Base-by-base conservation (phyloP, 1,140 invertebrate species). In the Neodiprion pinetum region DNA sequence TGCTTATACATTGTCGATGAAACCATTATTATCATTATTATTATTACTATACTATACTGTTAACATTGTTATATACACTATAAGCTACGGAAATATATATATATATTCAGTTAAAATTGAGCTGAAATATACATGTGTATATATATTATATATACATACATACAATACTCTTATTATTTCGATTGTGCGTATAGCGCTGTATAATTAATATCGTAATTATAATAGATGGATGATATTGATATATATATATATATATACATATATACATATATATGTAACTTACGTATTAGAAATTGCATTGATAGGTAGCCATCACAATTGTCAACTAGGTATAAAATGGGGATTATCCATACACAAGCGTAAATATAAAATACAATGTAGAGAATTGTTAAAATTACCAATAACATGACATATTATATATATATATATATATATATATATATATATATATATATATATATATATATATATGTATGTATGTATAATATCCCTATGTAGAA, bases 351-450 rank as follows among this genome's bases (percentile, higher is more conserved):
- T 21, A 21, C 17, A 21, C 17, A 21, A 21, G 17, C 17, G 17
- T 21, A 21, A 21, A 21, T 21, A 21, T 21, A 21, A 21, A 21
- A 21, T 21, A 21, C 17, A 21, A 21, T 21, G 17, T 21, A 21
- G 17, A 53, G 50, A 53, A 53, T 53, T 53, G 50, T 53, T 53
- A 53, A 53, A 53, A 11, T 53, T 53, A 10, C 10, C 10, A 53
- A 53, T 10, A 53, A 61, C 28, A 71, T 71, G 47, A 40, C 47
- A 12, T 14, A 40, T 9, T 71, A 71, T 71, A 71, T 3, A 71
- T 71, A 23, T 71, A 71, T 23, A 23, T 71, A 17, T 17, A 17
- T 17, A 17, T 17, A 17, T 17, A 17, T 17, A 17, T 17, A 17
- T 17, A 17, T 17, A 17, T 17, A 17, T 17, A 17, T 17, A 17